phyloP scores from a whole-genome alignment of 2,888 invertebrate species.

The Eueremaeus valkanovi region DNA sequence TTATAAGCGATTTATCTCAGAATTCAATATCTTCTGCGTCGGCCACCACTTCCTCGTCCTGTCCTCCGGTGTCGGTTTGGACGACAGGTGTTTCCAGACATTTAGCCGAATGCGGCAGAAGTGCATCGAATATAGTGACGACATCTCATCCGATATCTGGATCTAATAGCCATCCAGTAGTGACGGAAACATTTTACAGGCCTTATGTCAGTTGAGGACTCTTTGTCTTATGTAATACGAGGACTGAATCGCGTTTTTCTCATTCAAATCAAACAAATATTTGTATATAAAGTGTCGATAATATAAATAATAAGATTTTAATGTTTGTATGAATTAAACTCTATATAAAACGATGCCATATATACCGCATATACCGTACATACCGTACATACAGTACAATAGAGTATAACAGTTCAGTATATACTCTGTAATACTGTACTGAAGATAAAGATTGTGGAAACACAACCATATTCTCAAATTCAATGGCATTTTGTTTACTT shows the following conservation, averaged over 20 bases:
- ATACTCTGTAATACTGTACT: neutral
- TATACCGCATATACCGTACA: too few relatives aligned
- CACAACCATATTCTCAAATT: neutral
- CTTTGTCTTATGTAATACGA: neutral
- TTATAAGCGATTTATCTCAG: neutral
- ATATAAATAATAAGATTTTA: neutral
- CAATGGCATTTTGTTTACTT: conserved; percentile 5
- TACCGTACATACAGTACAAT: too few relatives aligned
- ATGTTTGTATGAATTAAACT: neutral
- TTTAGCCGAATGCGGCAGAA: conserved; percentile 29
- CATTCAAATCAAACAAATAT: neutral
- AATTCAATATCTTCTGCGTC: neutral
- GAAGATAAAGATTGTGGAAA: neutral
- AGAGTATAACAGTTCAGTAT: too few relatives aligned
- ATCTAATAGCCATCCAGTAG: conserved; percentile 13
- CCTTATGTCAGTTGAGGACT: conserved; percentile 32
- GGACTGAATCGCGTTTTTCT: neutral
- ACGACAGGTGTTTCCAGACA: conserved; percentile 8
- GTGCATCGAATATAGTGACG: neutral
- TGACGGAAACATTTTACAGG: conserved; percentile 29
- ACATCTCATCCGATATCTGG: neutral
- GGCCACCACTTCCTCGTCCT: neutral
- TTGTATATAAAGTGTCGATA: neutral
- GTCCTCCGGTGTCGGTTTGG: neutral
- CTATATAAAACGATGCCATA: neutral